Evolutionary conservation across 2,797 vertebrate species (phyloP).

Genomic region (Heterohyrax brucei): DNA sequence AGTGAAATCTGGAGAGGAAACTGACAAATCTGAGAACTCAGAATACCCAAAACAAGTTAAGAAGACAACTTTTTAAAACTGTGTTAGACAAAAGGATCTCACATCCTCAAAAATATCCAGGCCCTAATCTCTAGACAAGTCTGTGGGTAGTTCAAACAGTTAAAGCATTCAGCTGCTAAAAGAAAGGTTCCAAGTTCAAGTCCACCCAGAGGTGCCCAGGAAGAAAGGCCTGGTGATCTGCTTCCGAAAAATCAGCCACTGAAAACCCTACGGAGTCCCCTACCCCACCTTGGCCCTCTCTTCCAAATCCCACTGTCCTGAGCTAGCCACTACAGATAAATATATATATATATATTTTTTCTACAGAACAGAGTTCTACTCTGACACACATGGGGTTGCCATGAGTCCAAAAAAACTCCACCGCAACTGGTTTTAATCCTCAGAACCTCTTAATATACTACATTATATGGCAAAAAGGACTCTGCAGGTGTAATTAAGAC

Average conservation of each 20-base stretch:
- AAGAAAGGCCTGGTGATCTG: no score
- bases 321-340: neutral
- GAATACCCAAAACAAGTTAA: neutral
- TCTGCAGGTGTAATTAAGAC: constrained; percentile 19
- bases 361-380: neutral
- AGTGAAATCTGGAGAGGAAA: constrained; percentile 48
- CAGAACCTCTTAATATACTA: constrained; percentile 9
- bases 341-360: no score
- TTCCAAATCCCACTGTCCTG: neutral
- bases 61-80: constrained; percentile 34
- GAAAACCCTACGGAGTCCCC: neutral
- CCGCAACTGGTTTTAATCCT: neutral
- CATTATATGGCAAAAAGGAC: constrained; percentile 3
- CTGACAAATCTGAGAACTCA: constrained; percentile 13
- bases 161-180: no score
- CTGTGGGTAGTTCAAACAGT: no score
- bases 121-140: neutral
- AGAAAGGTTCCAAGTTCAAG: no score
- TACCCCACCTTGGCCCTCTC: neutral
- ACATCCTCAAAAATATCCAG: neutral
- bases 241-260: neutral
- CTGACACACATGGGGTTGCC: neutral
- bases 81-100: neutral
- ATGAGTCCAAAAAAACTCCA: neutral
- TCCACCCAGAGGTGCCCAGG: no score